Evolutionary conservation across 2,113 vertebrate genomes (phyloP).

Genomic region (Vicugna pacos): DNA sequence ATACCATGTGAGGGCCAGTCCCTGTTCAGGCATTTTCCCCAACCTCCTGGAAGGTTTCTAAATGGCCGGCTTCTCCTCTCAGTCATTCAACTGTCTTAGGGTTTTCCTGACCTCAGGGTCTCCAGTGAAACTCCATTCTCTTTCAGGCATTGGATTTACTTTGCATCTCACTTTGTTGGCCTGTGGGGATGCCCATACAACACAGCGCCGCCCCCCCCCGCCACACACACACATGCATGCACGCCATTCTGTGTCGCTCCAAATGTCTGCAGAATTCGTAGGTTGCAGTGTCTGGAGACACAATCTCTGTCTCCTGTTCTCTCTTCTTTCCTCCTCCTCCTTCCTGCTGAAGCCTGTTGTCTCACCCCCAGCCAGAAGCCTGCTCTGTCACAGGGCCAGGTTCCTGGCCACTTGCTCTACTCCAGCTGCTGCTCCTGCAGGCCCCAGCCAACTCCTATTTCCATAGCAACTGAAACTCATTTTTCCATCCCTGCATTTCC

Average conservation of each 20-base stretch:
- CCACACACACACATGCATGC: not conserved
- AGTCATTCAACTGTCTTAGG: not conserved
- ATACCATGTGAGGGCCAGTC: not conserved
- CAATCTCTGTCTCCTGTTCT: not conserved
- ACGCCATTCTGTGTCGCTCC: not conserved
- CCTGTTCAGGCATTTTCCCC: not conserved
- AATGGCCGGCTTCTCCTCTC: not conserved
- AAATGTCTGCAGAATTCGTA: not conserved
- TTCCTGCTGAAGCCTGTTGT: not conserved
- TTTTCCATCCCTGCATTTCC: conserved; percentile 74
- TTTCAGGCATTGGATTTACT: conserved; percentile 32
- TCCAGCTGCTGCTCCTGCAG: conserved; percentile 70
- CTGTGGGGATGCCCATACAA: not conserved
- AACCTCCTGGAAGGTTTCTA: not conserved
- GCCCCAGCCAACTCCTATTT: conserved; percentile 66
- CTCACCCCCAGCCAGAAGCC: conserved; percentile 55
- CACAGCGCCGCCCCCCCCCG: not conserved
- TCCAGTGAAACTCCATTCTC: not conserved
- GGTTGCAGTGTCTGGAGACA: not conserved
- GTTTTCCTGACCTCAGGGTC: not conserved
- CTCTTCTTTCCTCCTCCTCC: not conserved
- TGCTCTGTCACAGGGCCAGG: conserved; percentile 66
- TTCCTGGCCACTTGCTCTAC: conserved; percentile 62
- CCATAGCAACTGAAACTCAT: conserved; percentile 75
- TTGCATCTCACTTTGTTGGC: conserved; percentile 19